phyloP scores from a whole-genome alignment of 2,113 vertebrate species.

The Piaya cayana region DNA sequence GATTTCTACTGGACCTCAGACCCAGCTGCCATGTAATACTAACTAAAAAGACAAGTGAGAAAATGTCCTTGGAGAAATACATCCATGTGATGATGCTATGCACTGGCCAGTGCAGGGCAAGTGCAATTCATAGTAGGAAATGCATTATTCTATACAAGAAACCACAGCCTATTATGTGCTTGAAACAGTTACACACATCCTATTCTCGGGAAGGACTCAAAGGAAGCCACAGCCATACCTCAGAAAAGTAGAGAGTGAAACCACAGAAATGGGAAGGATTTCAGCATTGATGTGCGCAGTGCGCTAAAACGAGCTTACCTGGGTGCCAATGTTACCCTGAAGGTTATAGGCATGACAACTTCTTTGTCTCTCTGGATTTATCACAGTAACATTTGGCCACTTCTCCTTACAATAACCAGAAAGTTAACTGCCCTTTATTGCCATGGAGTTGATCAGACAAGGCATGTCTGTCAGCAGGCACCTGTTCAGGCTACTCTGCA shows the following conservation, averaged over 20 bases:
- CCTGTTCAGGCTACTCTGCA: not conserved
- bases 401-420: not conserved
- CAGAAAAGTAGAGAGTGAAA: not conserved
- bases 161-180: not conserved
- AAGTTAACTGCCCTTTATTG: not conserved
- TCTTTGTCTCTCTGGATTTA: not conserved
- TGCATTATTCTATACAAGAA: slow-evolving; percentile 1
- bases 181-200: not conserved
- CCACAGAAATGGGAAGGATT: not conserved
- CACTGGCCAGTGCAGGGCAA: not conserved
- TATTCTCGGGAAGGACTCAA: not conserved
- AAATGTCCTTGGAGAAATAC: not conserved
- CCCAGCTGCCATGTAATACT: not conserved
- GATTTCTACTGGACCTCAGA: slow-evolving; percentile 6
- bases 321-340: not conserved
- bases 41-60: not conserved
- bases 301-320: not conserved
- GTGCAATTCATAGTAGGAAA: not conserved
- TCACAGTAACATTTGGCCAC: not conserved
- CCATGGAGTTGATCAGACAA: not conserved
- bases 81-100: not conserved
- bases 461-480: not conserved
- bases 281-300: not conserved
- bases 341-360: not conserved
- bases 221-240: not conserved